These are phyloP conservation scores for Chanos chanos DNA, from an alignment of 2,797 vertebrate species.

Conservation along the genomic window DNA sequence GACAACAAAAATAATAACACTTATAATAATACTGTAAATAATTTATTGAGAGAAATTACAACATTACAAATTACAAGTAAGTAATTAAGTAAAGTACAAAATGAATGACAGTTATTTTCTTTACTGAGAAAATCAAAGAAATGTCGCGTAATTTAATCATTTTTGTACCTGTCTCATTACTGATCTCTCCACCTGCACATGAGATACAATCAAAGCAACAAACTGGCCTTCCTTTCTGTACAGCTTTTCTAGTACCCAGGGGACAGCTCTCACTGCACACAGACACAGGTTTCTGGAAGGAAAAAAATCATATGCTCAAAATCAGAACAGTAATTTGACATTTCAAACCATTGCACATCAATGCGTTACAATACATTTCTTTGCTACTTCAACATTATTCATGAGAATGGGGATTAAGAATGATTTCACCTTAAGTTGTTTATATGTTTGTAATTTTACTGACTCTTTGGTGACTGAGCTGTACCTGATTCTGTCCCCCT, in stretches of 20 bases:
- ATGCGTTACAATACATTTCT: too few species aligned
- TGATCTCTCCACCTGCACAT: conserved; percentile 68
- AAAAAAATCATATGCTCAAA: conserved; percentile 9
- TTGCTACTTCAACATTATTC: too few species aligned
- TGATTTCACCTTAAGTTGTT: too few species aligned
- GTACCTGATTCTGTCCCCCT: conserved; percentile 54
- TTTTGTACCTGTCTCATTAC: conserved; percentile 62
- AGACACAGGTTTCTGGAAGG: conserved; percentile 58
- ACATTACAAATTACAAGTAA: too few species aligned
- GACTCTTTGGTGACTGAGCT: too few species aligned
- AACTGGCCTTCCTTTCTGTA: conserved; percentile 62
- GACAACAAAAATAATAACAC: background rate
- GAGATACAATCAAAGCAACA: conserved; percentile 69
- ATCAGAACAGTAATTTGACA: too few species aligned
- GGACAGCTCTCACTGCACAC: conserved; percentile 66
- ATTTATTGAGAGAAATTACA: background rate
- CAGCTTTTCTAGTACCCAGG: conserved; percentile 63
- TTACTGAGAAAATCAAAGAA: too few species aligned
- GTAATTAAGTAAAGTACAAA: too few species aligned
- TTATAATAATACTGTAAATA: background rate
- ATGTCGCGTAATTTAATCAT: too few species aligned
- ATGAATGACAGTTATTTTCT: background rate
- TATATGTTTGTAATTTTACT: too few species aligned
- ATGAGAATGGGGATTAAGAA: too few species aligned
- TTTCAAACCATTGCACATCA: too few species aligned